phyloP scores from a whole-genome alignment of 2,797 vertebrate species.

The Thripadectes ignobilis region DNA sequence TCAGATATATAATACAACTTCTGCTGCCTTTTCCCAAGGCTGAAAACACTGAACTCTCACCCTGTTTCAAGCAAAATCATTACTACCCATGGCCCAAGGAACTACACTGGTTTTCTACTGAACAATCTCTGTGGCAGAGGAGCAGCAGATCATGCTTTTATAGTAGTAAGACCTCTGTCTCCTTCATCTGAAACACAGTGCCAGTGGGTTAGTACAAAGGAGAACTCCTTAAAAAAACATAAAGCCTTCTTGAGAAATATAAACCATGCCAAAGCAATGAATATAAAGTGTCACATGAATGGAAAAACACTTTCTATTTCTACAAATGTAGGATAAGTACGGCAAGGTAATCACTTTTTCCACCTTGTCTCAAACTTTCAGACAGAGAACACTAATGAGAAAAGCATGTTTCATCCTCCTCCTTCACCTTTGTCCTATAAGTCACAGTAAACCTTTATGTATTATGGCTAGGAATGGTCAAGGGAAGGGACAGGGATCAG shows the following conservation, averaged over 20 bases:
- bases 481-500: background rate
- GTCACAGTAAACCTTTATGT: background rate
- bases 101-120: background rate
- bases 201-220: background rate
- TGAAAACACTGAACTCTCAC: background rate
- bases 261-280: background rate
- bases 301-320: background rate
- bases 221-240: background rate
- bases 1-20: background rate
- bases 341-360: background rate
- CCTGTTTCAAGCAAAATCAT: background rate
- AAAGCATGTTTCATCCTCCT: background rate
- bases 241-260: background rate
- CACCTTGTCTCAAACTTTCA: background rate
- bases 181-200: background rate
- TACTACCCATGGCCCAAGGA: background rate
- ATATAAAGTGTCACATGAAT: background rate
- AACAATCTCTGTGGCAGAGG: background rate
- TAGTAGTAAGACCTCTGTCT: background rate
- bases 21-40: background rate
- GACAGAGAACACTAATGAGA: background rate
- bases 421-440: background rate
- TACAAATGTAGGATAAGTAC: background rate
- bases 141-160: background rate
- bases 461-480: background rate